Percentiles rank a stretch among this genome's conserved stretches.
Conservation (phyloP, 2,797 vertebrate species). For the Malurus splendens region DNA sequence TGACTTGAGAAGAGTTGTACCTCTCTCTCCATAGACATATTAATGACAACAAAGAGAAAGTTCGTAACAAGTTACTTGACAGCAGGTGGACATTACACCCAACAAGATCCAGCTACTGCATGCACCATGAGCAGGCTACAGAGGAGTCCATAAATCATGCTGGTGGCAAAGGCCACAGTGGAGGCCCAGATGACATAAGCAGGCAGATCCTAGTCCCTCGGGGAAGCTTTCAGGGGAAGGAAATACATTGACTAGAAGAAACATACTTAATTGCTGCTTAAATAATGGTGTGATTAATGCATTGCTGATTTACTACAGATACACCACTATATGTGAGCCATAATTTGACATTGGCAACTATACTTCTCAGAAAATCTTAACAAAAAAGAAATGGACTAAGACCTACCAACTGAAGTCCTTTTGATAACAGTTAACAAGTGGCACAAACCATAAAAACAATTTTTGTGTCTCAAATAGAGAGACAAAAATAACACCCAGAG, state of each 20-base stretch:
- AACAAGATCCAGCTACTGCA: neutral
- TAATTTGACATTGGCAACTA: neutral
- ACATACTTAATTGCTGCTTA: neutral
- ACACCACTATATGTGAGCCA: neutral
- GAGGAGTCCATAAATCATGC: neutral
- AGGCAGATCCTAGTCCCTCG: neutral
- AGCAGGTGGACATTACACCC: neutral
- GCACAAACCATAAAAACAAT: neutral
- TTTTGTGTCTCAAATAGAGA: neutral
- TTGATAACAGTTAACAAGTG: neutral
- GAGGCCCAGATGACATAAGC: neutral
- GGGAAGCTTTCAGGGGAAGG: neutral
- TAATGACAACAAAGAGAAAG: neutral
- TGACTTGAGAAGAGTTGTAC: neutral
- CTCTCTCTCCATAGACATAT: neutral
- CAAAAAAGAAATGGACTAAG: neutral
- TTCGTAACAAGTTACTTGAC: neutral
- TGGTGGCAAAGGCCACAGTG: neutral
- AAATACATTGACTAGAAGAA: neutral
- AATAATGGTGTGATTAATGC: neutral
- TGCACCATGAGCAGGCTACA: neutral
- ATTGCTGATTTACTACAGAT: neutral
- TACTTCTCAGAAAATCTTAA: neutral
- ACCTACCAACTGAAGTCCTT: neutral
- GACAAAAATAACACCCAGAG: neutral